phyloP scores from a whole-genome alignment of 2,797 vertebrate genomes.

The Squalus acanthias region DNA sequence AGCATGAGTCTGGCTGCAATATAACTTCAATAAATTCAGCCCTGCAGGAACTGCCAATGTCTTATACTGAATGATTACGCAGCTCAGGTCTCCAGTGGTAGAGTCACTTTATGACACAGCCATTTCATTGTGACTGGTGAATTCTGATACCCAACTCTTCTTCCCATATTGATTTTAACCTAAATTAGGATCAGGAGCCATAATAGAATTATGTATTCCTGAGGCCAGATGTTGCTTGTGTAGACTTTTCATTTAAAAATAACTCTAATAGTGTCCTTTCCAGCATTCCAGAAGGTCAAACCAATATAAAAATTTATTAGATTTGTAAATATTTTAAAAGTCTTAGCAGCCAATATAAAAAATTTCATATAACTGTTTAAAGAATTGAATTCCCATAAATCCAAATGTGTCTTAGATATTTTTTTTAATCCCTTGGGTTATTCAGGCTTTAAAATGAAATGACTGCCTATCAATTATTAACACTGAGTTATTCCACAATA shows the following conservation, averaged over 20 bases:
- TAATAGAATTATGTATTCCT: not conserved
- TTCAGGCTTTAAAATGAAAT: slow-evolving; percentile 23
- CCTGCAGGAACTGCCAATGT: not conserved
- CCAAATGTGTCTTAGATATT: not conserved
- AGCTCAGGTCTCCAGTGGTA: not conserved
- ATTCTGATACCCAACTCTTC: not conserved
- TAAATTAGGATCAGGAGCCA: not conserved
- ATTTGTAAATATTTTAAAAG: slow-evolving; percentile 27
- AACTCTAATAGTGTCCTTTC: not conserved
- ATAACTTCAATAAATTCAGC: slow-evolving; percentile 14
- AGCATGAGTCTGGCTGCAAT: not conserved
- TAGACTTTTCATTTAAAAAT: not conserved
- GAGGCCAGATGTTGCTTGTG: not conserved
- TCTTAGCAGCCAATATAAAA: not conserved
- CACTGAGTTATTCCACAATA: not conserved
- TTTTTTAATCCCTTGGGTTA: not conserved
- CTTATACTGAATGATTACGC: not conserved
- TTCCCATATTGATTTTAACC: slow-evolving; percentile 2
- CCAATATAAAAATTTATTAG: not conserved
- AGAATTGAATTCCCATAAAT: not conserved
- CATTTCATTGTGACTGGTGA: not conserved
- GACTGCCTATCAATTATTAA: slow-evolving; percentile 21
- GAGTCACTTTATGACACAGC: not conserved
- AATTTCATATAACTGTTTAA: not conserved
- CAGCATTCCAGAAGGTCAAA: not conserved